phyloP scores from a whole-genome alignment of 2,888 invertebrate genomes.

The Laothoe populi region DNA sequence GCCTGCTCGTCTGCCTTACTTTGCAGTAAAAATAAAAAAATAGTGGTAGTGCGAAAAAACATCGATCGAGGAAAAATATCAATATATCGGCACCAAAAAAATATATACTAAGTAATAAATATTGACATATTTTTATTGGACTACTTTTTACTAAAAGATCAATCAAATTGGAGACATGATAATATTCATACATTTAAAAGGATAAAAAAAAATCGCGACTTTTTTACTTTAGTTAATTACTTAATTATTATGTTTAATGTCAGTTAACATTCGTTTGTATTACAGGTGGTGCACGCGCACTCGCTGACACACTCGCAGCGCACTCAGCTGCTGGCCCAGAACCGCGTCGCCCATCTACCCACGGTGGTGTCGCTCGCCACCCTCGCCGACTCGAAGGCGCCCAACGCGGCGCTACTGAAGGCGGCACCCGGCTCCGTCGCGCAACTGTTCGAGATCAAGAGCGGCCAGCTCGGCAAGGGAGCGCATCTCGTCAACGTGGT shows the following conservation, averaged over 20 bases:
- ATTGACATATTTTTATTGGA: too few relatives aligned
- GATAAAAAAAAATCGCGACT: too few relatives aligned
- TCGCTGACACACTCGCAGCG: conserved; percentile 67
- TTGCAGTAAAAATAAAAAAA: too few relatives aligned
- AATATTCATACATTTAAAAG: too few relatives aligned
- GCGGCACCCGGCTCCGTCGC: conserved; percentile 65
- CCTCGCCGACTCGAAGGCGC: conserved; percentile 58
- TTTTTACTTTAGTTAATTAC: too few relatives aligned
- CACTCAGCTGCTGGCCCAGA: conserved; percentile 63
- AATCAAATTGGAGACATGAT: too few relatives aligned
- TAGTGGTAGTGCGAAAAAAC: too few relatives aligned
- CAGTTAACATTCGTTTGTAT: not conserved
- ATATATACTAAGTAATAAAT: too few relatives aligned
- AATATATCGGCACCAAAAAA: too few relatives aligned
- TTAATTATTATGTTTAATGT: not conserved
- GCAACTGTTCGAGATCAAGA: conserved; percentile 75
- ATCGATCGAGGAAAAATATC: too few relatives aligned
- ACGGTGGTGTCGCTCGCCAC: conserved; percentile 70
- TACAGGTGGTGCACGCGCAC: conserved; percentile 66
- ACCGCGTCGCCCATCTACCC: conserved; percentile 54
- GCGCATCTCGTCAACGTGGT: conserved; percentile 76
- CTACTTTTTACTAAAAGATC: too few relatives aligned
- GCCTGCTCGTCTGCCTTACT: too few relatives aligned
- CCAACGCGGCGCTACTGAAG: conserved; percentile 57
- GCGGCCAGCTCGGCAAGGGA: conserved; percentile 68